These are phyloP conservation scores for Aporophyla lueneburgensis DNA, from an alignment of 2,888 invertebrate species.

Conservation along the genomic window DNA sequence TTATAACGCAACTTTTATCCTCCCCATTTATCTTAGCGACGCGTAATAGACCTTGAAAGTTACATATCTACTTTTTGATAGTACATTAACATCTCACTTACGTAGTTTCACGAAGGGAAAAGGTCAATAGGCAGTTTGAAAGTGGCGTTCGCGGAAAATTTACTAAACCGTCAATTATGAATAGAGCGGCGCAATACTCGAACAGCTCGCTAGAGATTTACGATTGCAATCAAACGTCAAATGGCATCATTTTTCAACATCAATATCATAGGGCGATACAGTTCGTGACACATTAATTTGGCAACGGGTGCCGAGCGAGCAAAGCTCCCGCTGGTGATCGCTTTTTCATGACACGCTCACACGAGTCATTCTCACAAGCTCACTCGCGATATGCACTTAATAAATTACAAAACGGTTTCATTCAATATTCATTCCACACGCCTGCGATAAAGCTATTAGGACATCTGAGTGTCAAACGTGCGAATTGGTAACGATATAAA, in stretches of 20 bases:
- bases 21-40: slow-evolving; percentile 55
- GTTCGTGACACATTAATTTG: slow-evolving; percentile 83
- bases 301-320: slow-evolving; percentile 74
- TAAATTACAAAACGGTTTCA: slow-evolving; percentile 59
- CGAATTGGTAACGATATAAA: slow-evolving; percentile 36
- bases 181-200: slow-evolving; percentile 55
- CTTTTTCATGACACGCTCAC: slow-evolving; percentile 75
- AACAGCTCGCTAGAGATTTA: slow-evolving; percentile 75
- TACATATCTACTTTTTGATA: slow-evolving; percentile 57
- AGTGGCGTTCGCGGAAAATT: slow-evolving; percentile 51
- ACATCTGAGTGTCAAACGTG: slow-evolving; percentile 42
- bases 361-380: slow-evolving; percentile 53
- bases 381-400: slow-evolving; percentile 60
- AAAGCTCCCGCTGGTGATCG: slow-evolving; percentile 67
- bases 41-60: slow-evolving; percentile 60
- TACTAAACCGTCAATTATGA: slow-evolving; percentile 62
- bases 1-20: slow-evolving; percentile 56
- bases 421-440: slow-evolving; percentile 52
- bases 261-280: slow-evolving; percentile 77
- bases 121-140: slow-evolving; percentile 40
- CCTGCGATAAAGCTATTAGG: slow-evolving; percentile 51
- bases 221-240: slow-evolving; percentile 80
- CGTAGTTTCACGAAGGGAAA: slow-evolving; percentile 46
- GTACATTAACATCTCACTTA: slow-evolving; percentile 55
- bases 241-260: slow-evolving; percentile 81